Base-by-base conservation (phyloP, 30 jellyfish, hydroid and myxozoan genomes). In the Pseudorhiza aurosa region DNA sequence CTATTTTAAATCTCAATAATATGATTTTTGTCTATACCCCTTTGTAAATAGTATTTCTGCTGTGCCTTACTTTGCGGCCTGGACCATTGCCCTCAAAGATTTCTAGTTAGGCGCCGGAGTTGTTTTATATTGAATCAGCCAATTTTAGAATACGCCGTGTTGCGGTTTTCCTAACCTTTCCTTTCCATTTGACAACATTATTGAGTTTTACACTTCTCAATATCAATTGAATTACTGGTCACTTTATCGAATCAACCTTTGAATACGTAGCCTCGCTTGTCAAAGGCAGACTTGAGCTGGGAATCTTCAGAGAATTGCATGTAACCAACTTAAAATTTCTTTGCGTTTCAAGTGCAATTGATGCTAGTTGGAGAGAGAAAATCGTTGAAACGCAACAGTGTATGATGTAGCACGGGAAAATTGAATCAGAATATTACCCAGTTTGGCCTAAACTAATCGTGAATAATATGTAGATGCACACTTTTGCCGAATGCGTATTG, bases 161-260 rank as follows among this genome's bases (percentile, higher is more conserved):
- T 4, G 77, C 21, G 77, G 77, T 64, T 64, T 64, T 42, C 22
- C n/a, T 29, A 2, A 15, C 63, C 63, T 14, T 49, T 29, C 77
- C 58, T 14, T 64, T 33, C 15, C 59, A 8, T 40, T 64, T 2
- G 21, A 64, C 11, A 42, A 26, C 6, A 14, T 35, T 35, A 56
- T 56, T 39, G 28, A n/a, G 28, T 39, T 39, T 2, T 56, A 33
- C 14, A 35, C 50, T 14, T 64, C 77, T 64, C 32, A 11, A 2
- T 30, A 31, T 59, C 77, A 30, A 64, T 64, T 10, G 12, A 64
- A 64, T 64, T 64, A 19, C 32, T 24, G 77, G 39, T 64, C 21
- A 42, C 77, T 4, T 64, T 31, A 64, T 64, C 40, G 77, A 64
- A 64, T 64, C 77, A 64, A 9, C 59, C 1, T 31, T 64, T 31